These are phyloP conservation scores for Colossoma macropomum DNA, from an alignment of 2,113 vertebrate genomes.

Conservation along the genomic window DNA sequence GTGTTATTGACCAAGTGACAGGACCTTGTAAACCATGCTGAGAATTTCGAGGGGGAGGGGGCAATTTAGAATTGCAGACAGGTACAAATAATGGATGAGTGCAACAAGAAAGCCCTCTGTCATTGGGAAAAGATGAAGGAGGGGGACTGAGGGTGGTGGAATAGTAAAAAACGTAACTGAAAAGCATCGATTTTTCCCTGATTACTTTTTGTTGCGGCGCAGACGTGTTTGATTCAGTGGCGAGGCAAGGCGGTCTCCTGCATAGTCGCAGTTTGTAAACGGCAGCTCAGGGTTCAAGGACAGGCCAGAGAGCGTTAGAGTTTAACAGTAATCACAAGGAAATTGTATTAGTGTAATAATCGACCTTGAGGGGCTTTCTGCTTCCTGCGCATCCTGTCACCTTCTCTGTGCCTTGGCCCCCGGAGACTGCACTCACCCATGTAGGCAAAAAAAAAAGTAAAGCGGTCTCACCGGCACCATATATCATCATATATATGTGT, in stretches of 20 bases:
- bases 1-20: slow-evolving; percentile 49
- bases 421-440: slow-evolving; percentile 5
- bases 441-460: slow-evolving; percentile 27
- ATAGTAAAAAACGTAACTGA: slow-evolving; percentile 43
- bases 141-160: background rate
- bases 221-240: slow-evolving; percentile 32
- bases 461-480: slow-evolving; percentile 7
- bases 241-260: background rate
- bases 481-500: background rate
- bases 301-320: background rate
- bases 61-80: slow-evolving; percentile 48
- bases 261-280: slow-evolving; percentile 45
- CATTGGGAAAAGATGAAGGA: slow-evolving; percentile 26
- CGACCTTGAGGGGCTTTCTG: slow-evolving; percentile 36
- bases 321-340: slow-evolving; percentile 37
- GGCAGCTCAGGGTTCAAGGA: slow-evolving; percentile 46
- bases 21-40: slow-evolving; percentile 40
- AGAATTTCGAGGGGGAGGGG: slow-evolving; percentile 32
- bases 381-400: slow-evolving; percentile 22
- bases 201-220: slow-evolving; percentile 49
- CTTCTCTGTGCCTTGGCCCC: slow-evolving; percentile 14
- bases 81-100: slow-evolving; percentile 40
- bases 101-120: slow-evolving; percentile 18
- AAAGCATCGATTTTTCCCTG: slow-evolving; percentile 54
- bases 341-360: slow-evolving; percentile 54